phyloP scores from a whole-genome alignment of 1,140 invertebrate species.

The Trinorchestia longiramus region DNA sequence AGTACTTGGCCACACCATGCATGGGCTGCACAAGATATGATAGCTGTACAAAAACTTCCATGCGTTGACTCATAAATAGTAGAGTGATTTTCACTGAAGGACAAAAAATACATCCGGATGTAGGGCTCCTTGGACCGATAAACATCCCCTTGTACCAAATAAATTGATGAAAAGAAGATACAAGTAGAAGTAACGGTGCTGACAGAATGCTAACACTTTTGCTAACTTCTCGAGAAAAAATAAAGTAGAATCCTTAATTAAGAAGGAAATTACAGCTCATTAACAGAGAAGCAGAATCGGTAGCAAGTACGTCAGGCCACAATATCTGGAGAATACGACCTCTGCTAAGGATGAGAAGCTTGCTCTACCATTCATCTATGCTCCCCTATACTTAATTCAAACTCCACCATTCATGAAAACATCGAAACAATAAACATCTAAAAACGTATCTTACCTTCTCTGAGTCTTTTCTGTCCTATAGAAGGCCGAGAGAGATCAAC shows the following conservation, averaged over 20 bases:
- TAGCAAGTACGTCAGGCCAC: too few species aligned
- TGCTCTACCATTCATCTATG: too few species aligned
- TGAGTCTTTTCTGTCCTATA: not conserved
- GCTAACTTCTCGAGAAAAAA: not conserved
- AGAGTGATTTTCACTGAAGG: not conserved
- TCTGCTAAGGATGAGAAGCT: too few species aligned
- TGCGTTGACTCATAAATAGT: not conserved
- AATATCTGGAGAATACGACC: too few species aligned
- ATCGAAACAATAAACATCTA: not conserved
- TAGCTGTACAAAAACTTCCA: not conserved
- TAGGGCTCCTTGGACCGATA: not conserved
- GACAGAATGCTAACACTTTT: not conserved
- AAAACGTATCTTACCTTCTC: slow-evolving; percentile 15
- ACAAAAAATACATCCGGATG: not conserved
- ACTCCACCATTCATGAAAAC: not conserved
- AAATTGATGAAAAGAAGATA: not conserved
- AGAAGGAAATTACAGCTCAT: too few species aligned
- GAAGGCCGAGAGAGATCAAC: slow-evolving; percentile 24
- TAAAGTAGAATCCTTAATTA: not conserved
- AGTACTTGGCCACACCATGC: not conserved
- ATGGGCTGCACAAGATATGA: not conserved
- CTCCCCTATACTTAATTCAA: too few species aligned
- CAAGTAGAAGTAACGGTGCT: not conserved
- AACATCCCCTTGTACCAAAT: not conserved
- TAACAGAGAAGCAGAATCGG: too few species aligned